Percentiles rank a stretch among this genome's conserved stretches.
These are phyloP conservation scores for Hypocryptadius cinnamomeus DNA, from an alignment of 2,113 vertebrate genomes.

Conservation along the genomic window DNA sequence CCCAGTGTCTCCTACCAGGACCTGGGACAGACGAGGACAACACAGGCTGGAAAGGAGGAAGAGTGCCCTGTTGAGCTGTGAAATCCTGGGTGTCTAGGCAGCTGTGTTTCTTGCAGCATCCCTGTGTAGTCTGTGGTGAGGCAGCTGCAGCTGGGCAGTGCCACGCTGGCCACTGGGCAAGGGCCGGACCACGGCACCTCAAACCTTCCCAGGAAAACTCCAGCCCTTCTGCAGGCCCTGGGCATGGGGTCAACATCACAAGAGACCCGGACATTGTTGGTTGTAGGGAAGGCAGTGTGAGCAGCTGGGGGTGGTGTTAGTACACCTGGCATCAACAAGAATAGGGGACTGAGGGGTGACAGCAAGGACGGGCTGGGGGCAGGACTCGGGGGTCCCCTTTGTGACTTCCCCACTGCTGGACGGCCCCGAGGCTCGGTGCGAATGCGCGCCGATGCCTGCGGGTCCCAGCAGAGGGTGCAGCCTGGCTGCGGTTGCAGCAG, in stretches of 20 bases:
- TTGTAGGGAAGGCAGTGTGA: not conserved
- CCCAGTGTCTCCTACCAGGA: not conserved
- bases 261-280: rapidly evolving
- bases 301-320: not conserved
- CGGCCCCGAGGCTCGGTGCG: not conserved
- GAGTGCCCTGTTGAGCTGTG: not conserved
- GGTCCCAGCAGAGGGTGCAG: conserved; percentile 58
- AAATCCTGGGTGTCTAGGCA: not conserved
- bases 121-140: not conserved
- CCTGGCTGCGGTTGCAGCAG: conserved; percentile 16
- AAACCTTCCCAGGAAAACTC: not conserved
- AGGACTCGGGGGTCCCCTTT: not conserved
- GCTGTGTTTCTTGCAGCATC: not conserved
- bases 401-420: not conserved
- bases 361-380: not conserved
- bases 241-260: not conserved
- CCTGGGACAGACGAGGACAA: not conserved
- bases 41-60: not conserved
- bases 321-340: not conserved
- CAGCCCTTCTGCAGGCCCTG: not conserved
- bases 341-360: not conserved
- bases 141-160: not conserved
- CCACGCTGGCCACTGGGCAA: not conserved
- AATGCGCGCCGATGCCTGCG: conserved; percentile 11
- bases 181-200: not conserved